Percentiles rank a stretch among this genome's conserved stretches.
phyloP scores from a whole-genome alignment of 1,140 invertebrate species.

The Drosophila burlai region DNA sequence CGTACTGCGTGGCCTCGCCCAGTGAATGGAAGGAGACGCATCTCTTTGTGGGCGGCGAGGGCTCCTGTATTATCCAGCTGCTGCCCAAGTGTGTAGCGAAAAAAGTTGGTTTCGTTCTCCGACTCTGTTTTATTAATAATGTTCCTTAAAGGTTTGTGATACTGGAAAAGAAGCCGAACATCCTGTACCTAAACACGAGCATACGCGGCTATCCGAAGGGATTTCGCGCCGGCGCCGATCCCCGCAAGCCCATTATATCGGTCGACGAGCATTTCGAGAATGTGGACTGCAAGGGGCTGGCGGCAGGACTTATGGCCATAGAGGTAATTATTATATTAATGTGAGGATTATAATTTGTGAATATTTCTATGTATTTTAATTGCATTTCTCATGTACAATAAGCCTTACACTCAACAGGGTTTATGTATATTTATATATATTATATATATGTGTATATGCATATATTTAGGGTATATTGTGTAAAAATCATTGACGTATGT shows the following conservation, averaged over 20 bases:
- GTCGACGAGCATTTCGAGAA: conserved; percentile 91
- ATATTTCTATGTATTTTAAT: conserved; percentile 64
- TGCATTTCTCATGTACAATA: conserved; percentile 67
- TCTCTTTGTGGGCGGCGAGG: conserved; percentile 92
- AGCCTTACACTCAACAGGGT: conserved; percentile 73
- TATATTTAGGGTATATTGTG: conserved; percentile 55
- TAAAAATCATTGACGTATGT: conserved; percentile 62
- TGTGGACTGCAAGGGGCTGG: conserved; percentile 88
- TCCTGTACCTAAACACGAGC: conserved; percentile 93
- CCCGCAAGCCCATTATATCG: conserved; percentile 90
- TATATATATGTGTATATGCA: conserved; percentile 52
- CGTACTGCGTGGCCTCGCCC: conserved; percentile 92
- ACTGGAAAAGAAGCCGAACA: conserved; percentile 90
- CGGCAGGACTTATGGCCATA: conserved; percentile 87
- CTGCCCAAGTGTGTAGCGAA: conserved; percentile 89
- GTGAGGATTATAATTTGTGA: conserved; percentile 4
- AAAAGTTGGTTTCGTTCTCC: neutral
- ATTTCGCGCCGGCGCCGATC: conserved; percentile 92
- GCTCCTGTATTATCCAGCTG: conserved; percentile 92
- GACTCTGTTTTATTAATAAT: conserved; percentile 4
- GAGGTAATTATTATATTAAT: conserved; percentile 85
- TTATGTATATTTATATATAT: conserved; percentile 54
- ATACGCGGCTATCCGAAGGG: conserved; percentile 94
- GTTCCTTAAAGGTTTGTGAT: conserved; percentile 87
- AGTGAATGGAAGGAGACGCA: conserved; percentile 94